Conservation (phyloP, 1,140 invertebrate genomes). For the Drosophila simulans region DNA sequence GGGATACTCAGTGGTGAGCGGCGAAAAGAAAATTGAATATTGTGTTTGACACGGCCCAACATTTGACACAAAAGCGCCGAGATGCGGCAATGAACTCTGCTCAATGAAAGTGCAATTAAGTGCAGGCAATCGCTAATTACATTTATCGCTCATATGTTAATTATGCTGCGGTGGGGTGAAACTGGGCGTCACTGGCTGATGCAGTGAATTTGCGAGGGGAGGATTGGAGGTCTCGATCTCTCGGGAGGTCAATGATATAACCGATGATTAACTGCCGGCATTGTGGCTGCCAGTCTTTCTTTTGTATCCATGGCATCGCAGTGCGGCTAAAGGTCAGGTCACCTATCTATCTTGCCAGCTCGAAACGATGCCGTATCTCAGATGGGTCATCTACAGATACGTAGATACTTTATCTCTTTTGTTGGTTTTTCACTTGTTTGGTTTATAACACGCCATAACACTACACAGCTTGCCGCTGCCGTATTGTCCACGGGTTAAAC, state of each 20-base stretch:
- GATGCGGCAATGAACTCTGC: constrained; percentile 60
- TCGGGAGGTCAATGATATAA: constrained; percentile 55
- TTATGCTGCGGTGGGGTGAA: constrained; percentile 53
- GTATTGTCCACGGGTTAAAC: constrained; percentile 25
- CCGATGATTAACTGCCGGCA: constrained; percentile 52
- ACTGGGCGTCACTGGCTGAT: background rate
- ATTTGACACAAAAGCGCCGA: constrained; percentile 55
- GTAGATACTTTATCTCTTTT: constrained; percentile 50
- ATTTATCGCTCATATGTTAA: constrained; percentile 79
- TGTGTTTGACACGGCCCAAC: constrained; percentile 56
- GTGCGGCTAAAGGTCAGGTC: constrained; percentile 38
- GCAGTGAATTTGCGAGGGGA: constrained; percentile 16
- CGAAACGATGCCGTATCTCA: constrained; percentile 19
- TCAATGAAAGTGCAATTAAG: constrained; percentile 74
- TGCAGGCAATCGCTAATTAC: constrained; percentile 72
- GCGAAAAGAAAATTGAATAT: constrained; percentile 42
- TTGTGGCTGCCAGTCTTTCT: constrained; percentile 8
- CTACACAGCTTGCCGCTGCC: constrained; percentile 20
- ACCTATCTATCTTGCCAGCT: constrained; percentile 27
- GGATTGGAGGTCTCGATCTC: constrained; percentile 12
- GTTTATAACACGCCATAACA: constrained; percentile 22
- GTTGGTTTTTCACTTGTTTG: constrained; percentile 7
- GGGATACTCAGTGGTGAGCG: constrained; percentile 44
- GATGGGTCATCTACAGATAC: constrained; percentile 36
- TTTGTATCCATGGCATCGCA: background rate